Evolutionary conservation across 2,888 invertebrate genomes (phyloP).

Genomic region (Tetragonisca angustula): DNA sequence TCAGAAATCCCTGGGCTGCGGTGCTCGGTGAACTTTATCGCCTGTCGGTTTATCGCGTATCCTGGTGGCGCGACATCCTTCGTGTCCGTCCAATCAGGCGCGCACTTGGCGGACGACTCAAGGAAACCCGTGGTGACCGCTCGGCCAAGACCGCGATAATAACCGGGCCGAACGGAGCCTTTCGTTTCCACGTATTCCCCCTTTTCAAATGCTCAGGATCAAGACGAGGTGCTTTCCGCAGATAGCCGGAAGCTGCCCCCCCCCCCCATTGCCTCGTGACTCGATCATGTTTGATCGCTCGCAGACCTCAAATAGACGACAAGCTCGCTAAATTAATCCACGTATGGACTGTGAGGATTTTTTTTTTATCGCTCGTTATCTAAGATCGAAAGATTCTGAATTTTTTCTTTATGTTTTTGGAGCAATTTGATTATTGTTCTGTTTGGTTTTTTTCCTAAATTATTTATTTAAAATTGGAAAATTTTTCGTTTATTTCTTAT

Average conservation of each 20-base stretch:
- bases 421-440: too few relatives aligned
- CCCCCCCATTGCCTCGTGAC: constrained; percentile 27
- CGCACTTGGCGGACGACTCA: constrained; percentile 74
- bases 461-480: too few relatives aligned
- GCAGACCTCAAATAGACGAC: constrained; percentile 19
- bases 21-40: constrained; percentile 73
- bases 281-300: constrained; percentile 1
- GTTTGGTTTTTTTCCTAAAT: too few relatives aligned
- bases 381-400: neutral
- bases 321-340: neutral
- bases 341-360: too few relatives aligned
- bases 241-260: constrained; percentile 56
- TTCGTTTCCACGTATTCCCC: constrained; percentile 62
- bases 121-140: constrained; percentile 79
- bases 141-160: constrained; percentile 79
- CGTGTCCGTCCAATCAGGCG: constrained; percentile 78
- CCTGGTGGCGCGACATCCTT: constrained; percentile 81
- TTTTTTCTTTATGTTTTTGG: too few relatives aligned
- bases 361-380: neutral
- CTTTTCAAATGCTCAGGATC: constrained; percentile 28
- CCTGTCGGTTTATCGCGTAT: constrained; percentile 78
- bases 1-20: constrained; percentile 65
- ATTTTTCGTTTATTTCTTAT: too few relatives aligned
- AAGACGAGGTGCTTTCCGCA: constrained; percentile 33
- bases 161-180: constrained; percentile 61